Base-by-base conservation (phyloP, 2,888 invertebrate genomes). In the Hofmannophila pseudospretella region DNA sequence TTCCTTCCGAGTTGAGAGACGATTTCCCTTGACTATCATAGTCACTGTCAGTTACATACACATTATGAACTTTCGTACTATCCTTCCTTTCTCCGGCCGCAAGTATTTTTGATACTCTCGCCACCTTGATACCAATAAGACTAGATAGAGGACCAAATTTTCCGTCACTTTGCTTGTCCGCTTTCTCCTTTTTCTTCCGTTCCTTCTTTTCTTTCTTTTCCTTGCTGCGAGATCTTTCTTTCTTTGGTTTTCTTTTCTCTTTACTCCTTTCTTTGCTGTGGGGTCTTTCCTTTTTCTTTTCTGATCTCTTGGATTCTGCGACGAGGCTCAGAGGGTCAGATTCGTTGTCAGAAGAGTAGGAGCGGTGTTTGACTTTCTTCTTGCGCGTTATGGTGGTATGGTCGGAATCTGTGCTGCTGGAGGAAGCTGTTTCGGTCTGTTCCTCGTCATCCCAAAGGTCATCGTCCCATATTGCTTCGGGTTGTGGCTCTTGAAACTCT, bases 211-310 rank as follows among this genome's bases (percentile, higher is more conserved):
- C 63, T 61, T 47, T 67, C 67, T 31, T 31, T 40, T 46, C 39
- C 41, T 45, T 31, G 41, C 36, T 22, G 49, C 44, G 31, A 11
- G 23, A 37, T 58, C 47, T 37, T 54, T 50, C 42, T 56, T 54
- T 45, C 51, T 45, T 41, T 57, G 29, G 42, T 54, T 44, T 54
- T 51, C 40, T 49, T 46, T 39, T 20, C 2, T 20, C 58, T 58
- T 67, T 71, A 56, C 62, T 72, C 58, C 69, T 68, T 44, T 79
- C 78, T 42, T 72, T 79, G 47, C 73, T 75, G 41, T 64, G 72
- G 2, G 73, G 58, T 42, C 67, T 52, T 50, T 75, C 77, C 20
- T 76, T 78, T 43, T 69, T 76, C 57, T 66, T 67, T 30, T 65
- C 61, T 11, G 36, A 41, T 42, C 52, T 60, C 44, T 69, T 67